Evolutionary conservation across 2,888 invertebrate genomes (phyloP).

Genomic region (Rugalucina vietnamica): DNA sequence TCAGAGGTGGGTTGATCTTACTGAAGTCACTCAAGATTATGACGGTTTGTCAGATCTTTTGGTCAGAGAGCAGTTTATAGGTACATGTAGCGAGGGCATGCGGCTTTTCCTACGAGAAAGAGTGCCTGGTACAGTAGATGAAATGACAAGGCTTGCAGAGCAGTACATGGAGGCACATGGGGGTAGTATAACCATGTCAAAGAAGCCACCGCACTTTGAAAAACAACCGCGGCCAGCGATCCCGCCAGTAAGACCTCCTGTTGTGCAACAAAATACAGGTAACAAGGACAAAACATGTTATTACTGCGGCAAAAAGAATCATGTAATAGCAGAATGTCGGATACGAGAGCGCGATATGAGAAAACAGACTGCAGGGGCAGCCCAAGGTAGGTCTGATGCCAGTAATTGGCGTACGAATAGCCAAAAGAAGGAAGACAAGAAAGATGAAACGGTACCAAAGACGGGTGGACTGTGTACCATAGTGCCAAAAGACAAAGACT

Average conservation of each 20-base stretch:
- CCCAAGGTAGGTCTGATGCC: not conserved
- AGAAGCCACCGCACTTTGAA: not conserved
- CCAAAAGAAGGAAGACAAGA: not conserved
- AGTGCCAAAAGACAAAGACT: not conserved
- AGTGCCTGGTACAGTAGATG: not conserved
- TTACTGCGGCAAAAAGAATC: not conserved
- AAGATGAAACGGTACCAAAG: not conserved
- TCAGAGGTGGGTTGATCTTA: constrained; percentile 15
- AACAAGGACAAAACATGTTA: not conserved
- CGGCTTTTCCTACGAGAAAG: constrained; percentile 23
- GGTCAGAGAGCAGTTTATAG: constrained; percentile 24
- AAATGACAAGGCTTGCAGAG: constrained; percentile 13
- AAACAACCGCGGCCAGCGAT: not conserved
- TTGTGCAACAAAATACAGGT: not conserved
- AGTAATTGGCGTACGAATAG: not conserved
- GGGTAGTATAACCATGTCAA: not conserved
- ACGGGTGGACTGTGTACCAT: not conserved
- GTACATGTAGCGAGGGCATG: constrained; percentile 7
- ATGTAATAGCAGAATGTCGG: not conserved
- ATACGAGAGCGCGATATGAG: not conserved
- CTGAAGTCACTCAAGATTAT: not conserved
- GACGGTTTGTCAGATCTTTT: constrained; percentile 16
- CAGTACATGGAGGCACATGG: constrained; percentile 40
- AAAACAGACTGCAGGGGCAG: not conserved
- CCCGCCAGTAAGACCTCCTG: not conserved